Conservation (phyloP, 2,888 invertebrate genomes). For the Ophion slaviceki region DNA sequence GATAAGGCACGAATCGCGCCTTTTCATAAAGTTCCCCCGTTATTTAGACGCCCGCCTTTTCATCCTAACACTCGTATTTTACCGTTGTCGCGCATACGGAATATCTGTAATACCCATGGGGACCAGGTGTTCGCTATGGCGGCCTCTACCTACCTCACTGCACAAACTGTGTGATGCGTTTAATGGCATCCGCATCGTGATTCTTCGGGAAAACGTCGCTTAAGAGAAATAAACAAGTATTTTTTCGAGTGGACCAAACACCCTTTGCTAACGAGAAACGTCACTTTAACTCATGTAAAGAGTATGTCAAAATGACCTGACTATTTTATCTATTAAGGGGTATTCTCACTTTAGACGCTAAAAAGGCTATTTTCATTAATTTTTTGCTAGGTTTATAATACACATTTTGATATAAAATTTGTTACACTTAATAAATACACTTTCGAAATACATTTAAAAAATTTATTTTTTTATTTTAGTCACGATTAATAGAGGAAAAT, state of each 20-base stretch:
- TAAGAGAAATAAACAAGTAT: background rate
- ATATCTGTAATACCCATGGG: conserved; percentile 30
- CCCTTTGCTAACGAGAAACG: too few relatives aligned
- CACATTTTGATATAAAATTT: too few relatives aligned
- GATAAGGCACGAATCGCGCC: conserved; percentile 47
- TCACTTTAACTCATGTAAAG: too few relatives aligned
- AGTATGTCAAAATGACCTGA: too few relatives aligned
- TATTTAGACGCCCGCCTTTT: conserved; percentile 67
- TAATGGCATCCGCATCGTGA: background rate
- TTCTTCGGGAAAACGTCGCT: background rate
- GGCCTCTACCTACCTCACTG: background rate
- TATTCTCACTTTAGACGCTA: too few relatives aligned
- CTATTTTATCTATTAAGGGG: too few relatives aligned
- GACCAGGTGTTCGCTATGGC: conserved; percentile 38
- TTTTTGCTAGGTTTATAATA: too few relatives aligned
- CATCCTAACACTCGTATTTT: conserved; percentile 35
- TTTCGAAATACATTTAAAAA: too few relatives aligned
- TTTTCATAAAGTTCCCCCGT: conserved; percentile 71
- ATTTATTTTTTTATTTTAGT: too few relatives aligned
- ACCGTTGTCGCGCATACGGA: background rate
- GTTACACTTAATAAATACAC: too few relatives aligned
- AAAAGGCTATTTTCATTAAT: too few relatives aligned
- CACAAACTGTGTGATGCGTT: background rate
- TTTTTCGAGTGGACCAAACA: background rate
- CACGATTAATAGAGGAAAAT: too few relatives aligned